Evolutionary conservation across 2,797 vertebrate species (phyloP), one percentile per base, ranked within the genome.

Genomic region (Graptemys geographica): DNA sequence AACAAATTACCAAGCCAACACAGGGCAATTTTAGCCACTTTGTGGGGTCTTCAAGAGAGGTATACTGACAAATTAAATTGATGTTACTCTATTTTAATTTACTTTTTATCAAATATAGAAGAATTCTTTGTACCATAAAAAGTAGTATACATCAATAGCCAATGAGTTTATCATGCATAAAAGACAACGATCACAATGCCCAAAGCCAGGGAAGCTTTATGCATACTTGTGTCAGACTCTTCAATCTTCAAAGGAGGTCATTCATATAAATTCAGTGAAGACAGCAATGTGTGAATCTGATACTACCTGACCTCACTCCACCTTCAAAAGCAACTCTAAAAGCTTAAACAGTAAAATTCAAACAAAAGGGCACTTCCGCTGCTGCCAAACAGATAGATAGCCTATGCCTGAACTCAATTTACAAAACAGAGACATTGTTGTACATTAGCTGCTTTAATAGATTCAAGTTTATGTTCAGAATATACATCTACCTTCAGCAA

Each of bases 201-300:
- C 81, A 94, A 85, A 96, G 93, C 87, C 96, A 97, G 90, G 92
- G 88, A 92, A 95, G 88, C 37, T 95, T 96, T 97, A 90, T 96
- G 96, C 97, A 97, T 97, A 96, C 93, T 96, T 3, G 69, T 94
- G 94, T 95, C 96, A 94, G 90, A 95, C 97, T 97, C 98, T 97
- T 98, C 98, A 98, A 96, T 98, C 98, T 98, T 98, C 97, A 98
- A 96, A 98, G 97, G 97, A 98, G 98, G 98, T 97, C 98, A 96
- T 98, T 98, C 98, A 97, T 98, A 98, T 98, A 98, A 98, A 98
- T 98, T 98, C 97, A 97, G 98, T 97, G 97, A 98, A 98, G 98
- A 98, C 98, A 98, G 98, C 98, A 98, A 98, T 98, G 96, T 98
- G 97, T 98, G 98, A 97, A 97, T 98, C 97, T 98, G 96, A 98